A percentile compares a stretch with the other conserved stretches of the same genome.
Conservation (phyloP, 2,797 vertebrate species). For the Crenichthys baileyi region DNA sequence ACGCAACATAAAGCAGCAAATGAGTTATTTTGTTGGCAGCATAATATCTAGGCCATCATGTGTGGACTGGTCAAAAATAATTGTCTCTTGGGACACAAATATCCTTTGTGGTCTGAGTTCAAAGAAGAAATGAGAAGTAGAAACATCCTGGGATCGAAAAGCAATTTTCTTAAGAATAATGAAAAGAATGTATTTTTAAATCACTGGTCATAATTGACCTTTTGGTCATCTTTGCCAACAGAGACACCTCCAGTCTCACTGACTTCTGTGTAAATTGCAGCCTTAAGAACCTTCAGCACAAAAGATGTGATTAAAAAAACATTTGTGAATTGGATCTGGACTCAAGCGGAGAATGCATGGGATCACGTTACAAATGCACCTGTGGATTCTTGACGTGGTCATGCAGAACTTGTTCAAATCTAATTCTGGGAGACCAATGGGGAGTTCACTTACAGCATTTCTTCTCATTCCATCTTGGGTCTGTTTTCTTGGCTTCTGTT, state of each 20-base stretch:
- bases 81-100: slow-evolving; percentile 36
- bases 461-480: slow-evolving; percentile 77
- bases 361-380: slow-evolving; percentile 26
- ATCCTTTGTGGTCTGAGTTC: slow-evolving; percentile 20
- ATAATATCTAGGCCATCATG: slow-evolving; percentile 27
- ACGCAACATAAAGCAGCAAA: no score
- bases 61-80: slow-evolving; percentile 30
- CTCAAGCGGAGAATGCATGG: slow-evolving; percentile 3
- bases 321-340: slow-evolving; percentile 2
- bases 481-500: slow-evolving; percentile 73
- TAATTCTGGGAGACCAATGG: slow-evolving; percentile 13
- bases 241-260: background rate
- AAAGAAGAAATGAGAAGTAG: slow-evolving; percentile 22
- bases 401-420: slow-evolving; percentile 13
- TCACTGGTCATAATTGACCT: slow-evolving; percentile 1
- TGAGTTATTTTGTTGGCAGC: background rate
- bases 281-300: background rate
- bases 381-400: slow-evolving; percentile 16
- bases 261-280: background rate
- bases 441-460: slow-evolving; percentile 82
- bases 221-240: background rate
- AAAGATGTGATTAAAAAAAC: slow-evolving; percentile 11
- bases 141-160: slow-evolving; percentile 30
- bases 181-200: slow-evolving; percentile 27
- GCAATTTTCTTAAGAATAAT: slow-evolving; percentile 25